Evolutionary conservation across 2,113 vertebrate genomes (phyloP).

Genomic region (Romanogobio albipinnatus): DNA sequence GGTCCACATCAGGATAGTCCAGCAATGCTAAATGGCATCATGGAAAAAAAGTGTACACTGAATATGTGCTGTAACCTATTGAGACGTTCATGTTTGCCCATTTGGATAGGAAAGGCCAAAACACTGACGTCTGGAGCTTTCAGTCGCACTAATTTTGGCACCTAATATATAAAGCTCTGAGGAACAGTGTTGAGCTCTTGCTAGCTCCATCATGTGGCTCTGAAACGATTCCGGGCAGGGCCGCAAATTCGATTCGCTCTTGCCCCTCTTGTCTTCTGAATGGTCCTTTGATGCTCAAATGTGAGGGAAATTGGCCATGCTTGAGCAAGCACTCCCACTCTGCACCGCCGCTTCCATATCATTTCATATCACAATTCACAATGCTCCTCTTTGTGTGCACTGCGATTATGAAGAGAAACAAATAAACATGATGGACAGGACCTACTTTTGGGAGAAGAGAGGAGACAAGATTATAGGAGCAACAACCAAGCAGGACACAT

Average conservation of each 20-base stretch:
- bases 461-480: not conserved
- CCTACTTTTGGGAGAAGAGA: not conserved
- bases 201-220: not conserved
- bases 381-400: conserved; percentile 64
- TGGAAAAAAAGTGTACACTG: conserved; percentile 32
- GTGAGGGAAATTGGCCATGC: conserved; percentile 54
- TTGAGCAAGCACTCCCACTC: conserved; percentile 66
- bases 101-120: not conserved
- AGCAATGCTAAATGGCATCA: conserved; percentile 29
- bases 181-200: not conserved
- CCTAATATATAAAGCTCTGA: not conserved
- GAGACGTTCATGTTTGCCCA: not conserved
- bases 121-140: not conserved
- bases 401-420: not conserved
- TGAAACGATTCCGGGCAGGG: not conserved
- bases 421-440: conserved; percentile 34
- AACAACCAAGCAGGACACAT: not conserved
- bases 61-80: conserved; percentile 17
- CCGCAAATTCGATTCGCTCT: not conserved
- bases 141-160: not conserved
- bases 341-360: conserved; percentile 62
- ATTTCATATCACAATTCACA: conserved; percentile 72
- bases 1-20: conserved; percentile 3
- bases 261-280: conserved; percentile 54
- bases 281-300: conserved; percentile 60